phyloP scores from a whole-genome alignment of 2,113 vertebrate species.

The Saccopteryx leptura region DNA sequence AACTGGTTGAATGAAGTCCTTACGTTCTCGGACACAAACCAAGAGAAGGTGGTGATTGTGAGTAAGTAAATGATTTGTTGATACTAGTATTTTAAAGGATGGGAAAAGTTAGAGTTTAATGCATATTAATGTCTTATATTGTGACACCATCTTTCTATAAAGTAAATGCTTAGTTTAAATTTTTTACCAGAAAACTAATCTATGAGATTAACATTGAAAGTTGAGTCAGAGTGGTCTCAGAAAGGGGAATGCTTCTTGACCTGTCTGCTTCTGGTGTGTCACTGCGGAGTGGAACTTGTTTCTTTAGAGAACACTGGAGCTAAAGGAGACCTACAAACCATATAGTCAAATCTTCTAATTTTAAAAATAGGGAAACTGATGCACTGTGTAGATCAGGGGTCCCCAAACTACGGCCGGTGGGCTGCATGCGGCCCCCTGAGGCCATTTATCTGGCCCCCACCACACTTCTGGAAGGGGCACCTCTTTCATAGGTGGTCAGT shows the following conservation, averaged over 20 bases:
- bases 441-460: too few relatives aligned
- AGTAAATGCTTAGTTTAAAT: neutral
- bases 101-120: neutral
- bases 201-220: slow-evolving; percentile 18
- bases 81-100: slow-evolving; percentile 8
- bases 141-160: slow-evolving; percentile 38
- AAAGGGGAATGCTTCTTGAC: neutral
- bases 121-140: neutral
- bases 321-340: neutral
- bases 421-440: too few relatives aligned
- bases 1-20: slow-evolving; percentile 94
- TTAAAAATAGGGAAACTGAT: neutral
- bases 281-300: neutral
- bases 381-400: too few relatives aligned
- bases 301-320: neutral
- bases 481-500: too few relatives aligned
- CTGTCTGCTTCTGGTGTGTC: neutral
- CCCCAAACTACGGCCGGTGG: too few relatives aligned
- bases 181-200: slow-evolving; percentile 28
- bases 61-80: slow-evolving; percentile 90
- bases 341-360: neutral
- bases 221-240: neutral
- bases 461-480: too few relatives aligned
- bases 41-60: slow-evolving; percentile 92
- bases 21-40: slow-evolving; percentile 90